Percentiles rank a stretch among this genome's conserved stretches.
These are phyloP conservation scores for Raphicerus campestris DNA, from an alignment of 2,113 vertebrate genomes.

Conservation along the genomic window DNA sequence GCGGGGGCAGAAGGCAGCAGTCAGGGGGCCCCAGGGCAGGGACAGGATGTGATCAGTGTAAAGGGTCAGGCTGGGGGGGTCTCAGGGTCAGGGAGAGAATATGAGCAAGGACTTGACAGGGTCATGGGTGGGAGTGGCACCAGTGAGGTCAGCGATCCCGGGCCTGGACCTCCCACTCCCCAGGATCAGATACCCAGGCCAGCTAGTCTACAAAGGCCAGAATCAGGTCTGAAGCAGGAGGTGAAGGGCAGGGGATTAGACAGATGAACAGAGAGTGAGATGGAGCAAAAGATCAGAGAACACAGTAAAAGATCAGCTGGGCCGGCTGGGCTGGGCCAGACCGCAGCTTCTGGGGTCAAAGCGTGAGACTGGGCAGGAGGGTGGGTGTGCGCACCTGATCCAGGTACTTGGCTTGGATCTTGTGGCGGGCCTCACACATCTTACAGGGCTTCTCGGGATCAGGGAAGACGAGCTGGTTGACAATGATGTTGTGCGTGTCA, in stretches of 20 bases:
- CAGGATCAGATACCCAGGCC: not conserved
- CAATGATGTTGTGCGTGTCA: conserved; percentile 96
- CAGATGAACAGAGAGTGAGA: not conserved
- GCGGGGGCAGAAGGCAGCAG: not conserved
- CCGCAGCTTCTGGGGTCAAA: not conserved
- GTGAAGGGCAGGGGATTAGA: not conserved
- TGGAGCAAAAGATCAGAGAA: not conserved
- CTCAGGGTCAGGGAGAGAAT: not conserved
- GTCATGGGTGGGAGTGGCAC: not conserved
- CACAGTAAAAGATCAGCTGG: not conserved
- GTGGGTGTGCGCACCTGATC: conserved; percentile 86
- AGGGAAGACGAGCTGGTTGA: conserved; percentile 95
- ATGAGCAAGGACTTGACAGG: not conserved
- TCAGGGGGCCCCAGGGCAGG: not conserved
- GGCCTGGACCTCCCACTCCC: not conserved
- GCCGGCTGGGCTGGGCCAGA: not conserved
- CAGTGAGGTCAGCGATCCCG: not conserved
- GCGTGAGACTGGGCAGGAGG: not conserved
- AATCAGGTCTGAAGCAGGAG: not conserved
- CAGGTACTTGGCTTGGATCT: conserved; percentile 97
- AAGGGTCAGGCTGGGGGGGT: not conserved
- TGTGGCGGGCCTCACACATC: conserved; percentile 96
- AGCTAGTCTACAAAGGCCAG: not conserved
- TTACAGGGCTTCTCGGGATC: conserved; percentile 89
- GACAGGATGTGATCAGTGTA: not conserved